These are phyloP conservation scores for Berghia stephanieae DNA, from an alignment of 1,140 invertebrate species.

Conservation along the genomic window DNA sequence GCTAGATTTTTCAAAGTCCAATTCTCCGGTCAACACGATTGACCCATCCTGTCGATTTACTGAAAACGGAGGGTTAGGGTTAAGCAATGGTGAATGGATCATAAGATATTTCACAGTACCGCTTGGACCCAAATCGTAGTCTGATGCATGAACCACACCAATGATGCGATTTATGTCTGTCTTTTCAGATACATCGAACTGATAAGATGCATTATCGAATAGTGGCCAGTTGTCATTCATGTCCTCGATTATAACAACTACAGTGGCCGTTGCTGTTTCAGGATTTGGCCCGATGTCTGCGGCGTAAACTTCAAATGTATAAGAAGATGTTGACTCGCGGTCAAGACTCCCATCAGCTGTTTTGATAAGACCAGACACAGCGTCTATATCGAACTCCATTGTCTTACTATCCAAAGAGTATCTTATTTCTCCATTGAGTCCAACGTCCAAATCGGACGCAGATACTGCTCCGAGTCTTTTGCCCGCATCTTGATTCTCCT, in stretches of 20 bases:
- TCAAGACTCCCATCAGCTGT: slow-evolving; percentile 71
- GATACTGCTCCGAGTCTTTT: slow-evolving; percentile 33
- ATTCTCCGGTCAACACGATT: slow-evolving; percentile 81
- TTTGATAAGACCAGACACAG: slow-evolving; percentile 69
- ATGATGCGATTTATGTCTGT: slow-evolving; percentile 82
- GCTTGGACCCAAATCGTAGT: slow-evolving; percentile 91
- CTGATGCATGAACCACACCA: slow-evolving; percentile 85
- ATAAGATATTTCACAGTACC: slow-evolving; percentile 86
- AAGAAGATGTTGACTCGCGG: slow-evolving; percentile 77
- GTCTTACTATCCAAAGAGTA: slow-evolving; percentile 41
- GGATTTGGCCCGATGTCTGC: slow-evolving; percentile 80
- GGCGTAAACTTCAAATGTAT: slow-evolving; percentile 81
- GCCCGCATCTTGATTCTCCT: slow-evolving; percentile 36
- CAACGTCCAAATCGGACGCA: slow-evolving; percentile 67
- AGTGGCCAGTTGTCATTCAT: slow-evolving; percentile 93
- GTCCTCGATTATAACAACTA: slow-evolving; percentile 80
- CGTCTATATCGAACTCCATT: slow-evolving; percentile 57
- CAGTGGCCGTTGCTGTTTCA: slow-evolving; percentile 77
- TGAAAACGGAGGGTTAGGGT: slow-evolving; percentile 13
- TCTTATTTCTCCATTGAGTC: slow-evolving; percentile 57
- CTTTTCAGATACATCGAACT: slow-evolving; percentile 85
- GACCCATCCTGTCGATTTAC: slow-evolving; percentile 71
- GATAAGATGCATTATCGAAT: slow-evolving; percentile 82
- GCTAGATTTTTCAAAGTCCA: slow-evolving; percentile 87
- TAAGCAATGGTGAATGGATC: slow-evolving; percentile 66